Evolutionary conservation across 1,140 invertebrate species (phyloP), one percentile per base, ranked within the genome.

Genomic region (Drosophila cardini): DNA sequence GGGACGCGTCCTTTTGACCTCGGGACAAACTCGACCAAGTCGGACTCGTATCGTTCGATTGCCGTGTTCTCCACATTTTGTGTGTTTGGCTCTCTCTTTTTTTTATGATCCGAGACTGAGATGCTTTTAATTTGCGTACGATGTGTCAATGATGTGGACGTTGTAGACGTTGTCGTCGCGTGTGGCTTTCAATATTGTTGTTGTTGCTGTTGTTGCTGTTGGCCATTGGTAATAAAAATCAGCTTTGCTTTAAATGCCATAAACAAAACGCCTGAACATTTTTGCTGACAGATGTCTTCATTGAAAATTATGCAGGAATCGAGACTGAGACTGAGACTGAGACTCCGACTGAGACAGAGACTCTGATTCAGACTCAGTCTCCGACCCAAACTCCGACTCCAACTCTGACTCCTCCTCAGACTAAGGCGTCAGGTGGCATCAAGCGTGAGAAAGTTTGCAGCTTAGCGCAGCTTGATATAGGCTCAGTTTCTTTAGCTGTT

Each of bases 251-350:
- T 87, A 87, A 89, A 84, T 84, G 80, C 84, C 80, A 89, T 89
- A 89, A 89, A 89, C 84, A 89, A 89, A 89, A 89, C 84, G 84
- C 84, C 84, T 78, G 80, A 89, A 78, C 83, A 90, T 90, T 91
- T 89, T 84, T 72, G 87, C 81, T 90, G 90, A 90, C 90, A 91
- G 89, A 91, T 91, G 90, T 91, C 90, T 91, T 91, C 90, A 91
- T 91, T 91, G 89, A 89, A 89, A 80, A 89, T 89, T 80, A 89
- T 89, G 76, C 76, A 80, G 68, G 53, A 63, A 56, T 40, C 56
- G 65, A 50, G 46, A 1, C 57, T 32, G 42, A 15, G 15, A 60
- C 56, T 45, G 56, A 26, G 42, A 36, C 26, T 21, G 21, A 26
- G 30, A 15, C 48, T 32, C 48, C 48, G 32, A 34, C 30, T 26